Percentiles rank a stretch among this genome's conserved stretches.
phyloP scores from a whole-genome alignment of 1,140 invertebrate species.

The Tetranychus cinnabarinus region DNA sequence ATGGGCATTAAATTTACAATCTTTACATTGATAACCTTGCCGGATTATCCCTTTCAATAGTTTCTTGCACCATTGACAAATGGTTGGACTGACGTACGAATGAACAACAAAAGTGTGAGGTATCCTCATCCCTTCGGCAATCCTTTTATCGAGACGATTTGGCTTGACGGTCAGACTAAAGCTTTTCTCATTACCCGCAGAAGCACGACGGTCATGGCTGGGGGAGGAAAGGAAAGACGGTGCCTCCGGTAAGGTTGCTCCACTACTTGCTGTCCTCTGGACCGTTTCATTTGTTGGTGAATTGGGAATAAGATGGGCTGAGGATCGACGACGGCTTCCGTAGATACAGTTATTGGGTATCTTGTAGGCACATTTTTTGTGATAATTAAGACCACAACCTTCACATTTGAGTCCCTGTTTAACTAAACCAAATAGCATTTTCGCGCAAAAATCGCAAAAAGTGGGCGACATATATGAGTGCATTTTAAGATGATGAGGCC shows the following conservation, averaged over 20 bases:
- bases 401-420: constrained; percentile 96
- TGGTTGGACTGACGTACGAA: constrained; percentile 75
- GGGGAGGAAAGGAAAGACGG: constrained; percentile 5
- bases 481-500: constrained; percentile 37
- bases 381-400: constrained; percentile 94
- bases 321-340: constrained; percentile 21
- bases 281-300: constrained; percentile 11
- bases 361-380: constrained; percentile 93
- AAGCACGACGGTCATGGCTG: constrained; percentile 34
- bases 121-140: constrained; percentile 46
- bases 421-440: constrained; percentile 95
- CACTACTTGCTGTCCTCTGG: constrained; percentile 13
- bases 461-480: constrained; percentile 97
- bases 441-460: constrained; percentile 98
- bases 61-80: constrained; percentile 87
- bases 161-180: constrained; percentile 31
- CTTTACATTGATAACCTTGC: constrained; percentile 85
- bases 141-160: constrained; percentile 45
- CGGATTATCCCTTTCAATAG: constrained; percentile 82
- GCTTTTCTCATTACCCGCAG: constrained; percentile 14
- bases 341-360: constrained; percentile 85
- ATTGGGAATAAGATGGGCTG: constrained; percentile 14
- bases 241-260: constrained; percentile 9
- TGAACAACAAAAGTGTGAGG: constrained; percentile 55
- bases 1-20: constrained; percentile 63